These are phyloP conservation scores for Porphyrio hochstetteri DNA, from an alignment of 2,113 vertebrate species.

Conservation along the genomic window DNA sequence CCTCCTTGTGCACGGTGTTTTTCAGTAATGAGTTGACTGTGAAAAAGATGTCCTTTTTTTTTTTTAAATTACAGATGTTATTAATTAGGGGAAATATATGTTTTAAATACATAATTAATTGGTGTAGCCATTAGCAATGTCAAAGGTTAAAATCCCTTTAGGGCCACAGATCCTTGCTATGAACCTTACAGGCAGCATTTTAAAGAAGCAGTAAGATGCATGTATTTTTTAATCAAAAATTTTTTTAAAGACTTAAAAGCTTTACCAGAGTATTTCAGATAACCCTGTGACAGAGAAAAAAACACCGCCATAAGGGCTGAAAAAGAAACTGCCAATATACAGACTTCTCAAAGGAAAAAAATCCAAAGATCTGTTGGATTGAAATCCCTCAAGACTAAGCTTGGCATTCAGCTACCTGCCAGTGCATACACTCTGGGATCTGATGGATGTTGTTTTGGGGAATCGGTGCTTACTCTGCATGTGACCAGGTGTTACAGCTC, in stretches of 20 bases:
- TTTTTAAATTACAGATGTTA: not conserved
- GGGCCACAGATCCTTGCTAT: not conserved
- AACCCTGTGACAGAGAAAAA: not conserved
- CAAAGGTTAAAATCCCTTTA: not conserved
- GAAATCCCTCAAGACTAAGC: not conserved
- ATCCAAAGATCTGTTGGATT: not conserved
- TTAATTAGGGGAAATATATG: not conserved
- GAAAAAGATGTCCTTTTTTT: not conserved
- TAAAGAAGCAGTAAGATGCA: not conserved
- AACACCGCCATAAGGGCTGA: not conserved
- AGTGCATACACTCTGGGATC: not conserved
- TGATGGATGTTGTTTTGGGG: not conserved
- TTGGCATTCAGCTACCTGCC: not conserved
- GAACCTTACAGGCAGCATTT: not conserved
- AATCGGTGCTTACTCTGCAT: not conserved
- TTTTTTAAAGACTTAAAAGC: not conserved
- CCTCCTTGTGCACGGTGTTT: not conserved
- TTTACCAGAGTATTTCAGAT: not conserved
- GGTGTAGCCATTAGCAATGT: not conserved
- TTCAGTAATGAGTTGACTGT: not conserved
- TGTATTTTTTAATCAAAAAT: not conserved
- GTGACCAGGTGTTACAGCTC: not conserved
- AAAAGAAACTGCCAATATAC: not conserved
- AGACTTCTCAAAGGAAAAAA: not conserved
- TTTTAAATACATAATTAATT: not conserved